These are phyloP conservation scores for Pavo muticus DNA, from an alignment of 2,113 vertebrate species.

Conservation along the genomic window DNA sequence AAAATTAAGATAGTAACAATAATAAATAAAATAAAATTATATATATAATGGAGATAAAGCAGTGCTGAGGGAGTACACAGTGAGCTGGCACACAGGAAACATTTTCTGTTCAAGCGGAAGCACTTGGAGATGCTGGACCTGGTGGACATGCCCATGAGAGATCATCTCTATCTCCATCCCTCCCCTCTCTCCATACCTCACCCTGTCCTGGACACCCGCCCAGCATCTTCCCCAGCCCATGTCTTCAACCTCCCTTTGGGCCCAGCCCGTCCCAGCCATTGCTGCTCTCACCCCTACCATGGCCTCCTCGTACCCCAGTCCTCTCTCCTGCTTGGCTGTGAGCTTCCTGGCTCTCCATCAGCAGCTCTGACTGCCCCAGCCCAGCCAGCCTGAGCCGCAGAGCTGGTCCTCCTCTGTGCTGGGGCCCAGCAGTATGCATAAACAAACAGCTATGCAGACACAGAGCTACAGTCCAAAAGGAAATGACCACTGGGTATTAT, in stretches of 20 bases:
- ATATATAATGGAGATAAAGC: background rate
- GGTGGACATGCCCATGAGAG: background rate
- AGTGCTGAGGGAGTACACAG: background rate
- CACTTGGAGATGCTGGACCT: background rate
- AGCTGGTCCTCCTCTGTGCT: background rate
- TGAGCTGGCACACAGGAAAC: background rate
- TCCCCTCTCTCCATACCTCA: background rate
- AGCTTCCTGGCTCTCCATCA: background rate
- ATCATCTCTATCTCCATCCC: background rate
- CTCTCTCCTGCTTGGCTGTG: background rate
- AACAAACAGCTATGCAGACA: constrained; percentile 15
- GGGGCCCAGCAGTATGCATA: background rate
- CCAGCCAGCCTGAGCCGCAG: fast-evolving
- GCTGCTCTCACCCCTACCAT: constrained; percentile 30
- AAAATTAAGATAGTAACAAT: background rate
- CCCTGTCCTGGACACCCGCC: background rate
- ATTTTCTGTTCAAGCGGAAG: background rate
- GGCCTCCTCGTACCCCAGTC: constrained; percentile 22
- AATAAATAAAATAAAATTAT: background rate
- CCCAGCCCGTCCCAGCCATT: background rate
- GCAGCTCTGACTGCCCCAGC: background rate
- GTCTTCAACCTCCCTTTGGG: background rate
- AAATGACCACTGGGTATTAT: constrained; percentile 47
- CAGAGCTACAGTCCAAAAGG: constrained; percentile 20
- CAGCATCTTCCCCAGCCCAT: background rate